Percentiles rank a stretch among this genome's conserved stretches.
Evolutionary conservation across 2,113 vertebrate genomes (phyloP).

Genomic region (Bathybates hornii): DNA sequence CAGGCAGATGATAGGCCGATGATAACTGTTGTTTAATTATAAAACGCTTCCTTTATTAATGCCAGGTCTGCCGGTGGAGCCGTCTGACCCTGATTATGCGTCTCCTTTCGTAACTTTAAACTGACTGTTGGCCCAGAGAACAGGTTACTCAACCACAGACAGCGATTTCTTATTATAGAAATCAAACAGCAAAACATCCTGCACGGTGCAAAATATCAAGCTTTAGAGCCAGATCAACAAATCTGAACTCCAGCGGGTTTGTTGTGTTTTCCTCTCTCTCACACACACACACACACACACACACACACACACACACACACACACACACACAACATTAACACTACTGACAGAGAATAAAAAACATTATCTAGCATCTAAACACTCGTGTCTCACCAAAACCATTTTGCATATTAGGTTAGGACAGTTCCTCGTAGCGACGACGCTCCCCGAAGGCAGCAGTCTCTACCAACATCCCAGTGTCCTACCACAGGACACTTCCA

Average conservation of each 20-base stretch:
- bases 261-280: background rate
- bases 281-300: fast-evolving
- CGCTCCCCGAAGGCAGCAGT: background rate
- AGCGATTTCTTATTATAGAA: background rate
- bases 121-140: background rate
- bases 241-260: background rate
- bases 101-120: background rate
- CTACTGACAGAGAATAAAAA: background rate
- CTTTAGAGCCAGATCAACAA: background rate
- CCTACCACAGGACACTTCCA: background rate
- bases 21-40: background rate
- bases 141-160: background rate
- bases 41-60: background rate
- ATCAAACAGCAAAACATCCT: background rate
- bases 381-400: background rate
- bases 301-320: fast-evolving
- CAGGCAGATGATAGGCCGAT: background rate
- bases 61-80: background rate
- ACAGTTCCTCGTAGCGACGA: background rate
- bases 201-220: background rate
- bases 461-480: background rate
- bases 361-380: background rate
- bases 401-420: background rate
- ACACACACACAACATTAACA: background rate
- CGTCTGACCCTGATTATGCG: background rate